phyloP scores from a whole-genome alignment of 2,113 vertebrate species.

The Pygathrix nemaeus region DNA sequence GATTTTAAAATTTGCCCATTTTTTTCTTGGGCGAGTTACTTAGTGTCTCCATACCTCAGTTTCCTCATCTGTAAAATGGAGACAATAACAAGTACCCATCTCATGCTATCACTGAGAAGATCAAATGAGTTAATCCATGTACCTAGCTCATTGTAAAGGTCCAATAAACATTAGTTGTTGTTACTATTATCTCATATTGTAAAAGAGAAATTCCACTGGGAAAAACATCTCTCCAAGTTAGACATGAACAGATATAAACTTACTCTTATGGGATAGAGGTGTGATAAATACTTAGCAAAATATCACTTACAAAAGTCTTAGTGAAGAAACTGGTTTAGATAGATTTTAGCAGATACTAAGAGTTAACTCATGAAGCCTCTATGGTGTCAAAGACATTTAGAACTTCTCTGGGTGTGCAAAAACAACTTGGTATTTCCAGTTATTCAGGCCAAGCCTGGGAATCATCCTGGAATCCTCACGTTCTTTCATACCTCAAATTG shows the following conservation, averaged over 20 bases:
- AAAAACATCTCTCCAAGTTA: neutral
- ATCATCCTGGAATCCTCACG: neutral
- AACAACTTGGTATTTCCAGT: neutral
- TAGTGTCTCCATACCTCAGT: neutral
- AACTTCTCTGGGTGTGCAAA: neutral
- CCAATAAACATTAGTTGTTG: neutral
- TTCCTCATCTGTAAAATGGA: neutral
- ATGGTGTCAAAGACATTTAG: neutral
- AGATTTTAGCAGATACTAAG: neutral
- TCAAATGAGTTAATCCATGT: neutral
- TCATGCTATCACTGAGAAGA: neutral
- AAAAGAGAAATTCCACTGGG: neutral
- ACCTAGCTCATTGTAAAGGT: neutral
- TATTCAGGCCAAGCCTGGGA: neutral
- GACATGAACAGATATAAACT: neutral
- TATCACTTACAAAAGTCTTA: neutral
- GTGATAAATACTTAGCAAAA: constrained; percentile 2
- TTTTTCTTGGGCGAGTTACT: neutral
- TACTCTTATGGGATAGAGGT: neutral
- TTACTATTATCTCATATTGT: neutral
- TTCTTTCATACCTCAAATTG: neutral
- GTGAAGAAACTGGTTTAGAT: neutral
- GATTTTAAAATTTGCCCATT: neutral
- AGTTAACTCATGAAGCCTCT: neutral
- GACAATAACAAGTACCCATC: neutral